Conservation (phyloP, 2,797 vertebrate genomes). For the Zenarchopterus dispar region DNA sequence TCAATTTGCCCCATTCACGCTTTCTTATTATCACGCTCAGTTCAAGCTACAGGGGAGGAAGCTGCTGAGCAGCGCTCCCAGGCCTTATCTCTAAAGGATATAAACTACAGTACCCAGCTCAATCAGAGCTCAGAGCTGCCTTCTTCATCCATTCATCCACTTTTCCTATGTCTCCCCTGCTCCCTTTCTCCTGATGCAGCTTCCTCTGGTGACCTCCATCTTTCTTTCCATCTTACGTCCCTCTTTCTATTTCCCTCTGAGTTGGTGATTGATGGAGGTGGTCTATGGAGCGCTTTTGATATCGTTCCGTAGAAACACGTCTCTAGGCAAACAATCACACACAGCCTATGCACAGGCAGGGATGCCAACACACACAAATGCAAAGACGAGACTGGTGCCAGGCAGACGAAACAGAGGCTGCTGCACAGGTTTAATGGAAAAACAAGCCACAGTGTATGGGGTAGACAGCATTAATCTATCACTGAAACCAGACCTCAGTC, state of each 20-base stretch:
- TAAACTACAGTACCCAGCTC: conserved; percentile 79
- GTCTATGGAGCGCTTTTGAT: conserved; percentile 67
- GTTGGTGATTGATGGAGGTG: conserved; percentile 77
- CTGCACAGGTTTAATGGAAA: conserved; percentile 70
- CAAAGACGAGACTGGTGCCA: conserved; percentile 36
- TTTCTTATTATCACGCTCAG: conserved; percentile 75
- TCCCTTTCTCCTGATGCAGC: conserved; percentile 51
- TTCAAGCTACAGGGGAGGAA: conserved; percentile 74
- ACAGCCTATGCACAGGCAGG: background rate
- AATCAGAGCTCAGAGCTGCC: conserved; percentile 64
- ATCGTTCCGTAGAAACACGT: conserved; percentile 68
- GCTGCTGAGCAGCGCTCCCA: conserved; percentile 73
- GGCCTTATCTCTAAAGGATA: conserved; percentile 80
- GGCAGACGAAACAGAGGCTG: conserved; percentile 66
- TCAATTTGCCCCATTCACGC: conserved; percentile 82
- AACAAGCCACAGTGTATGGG: conserved; percentile 66
- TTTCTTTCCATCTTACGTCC: conserved; percentile 61
- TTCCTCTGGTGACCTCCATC: conserved; percentile 69
- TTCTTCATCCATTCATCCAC: conserved; percentile 69
- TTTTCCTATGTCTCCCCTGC: conserved; percentile 45
- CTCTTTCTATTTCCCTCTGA: conserved; percentile 65
- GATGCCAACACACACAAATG: conserved; percentile 29
- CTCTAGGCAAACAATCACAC: conserved; percentile 55
- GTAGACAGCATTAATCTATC: conserved; percentile 77
- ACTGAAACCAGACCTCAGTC: conserved; percentile 57